Conservation (phyloP, 2,113 vertebrate species). For the Coturnix japonica region DNA sequence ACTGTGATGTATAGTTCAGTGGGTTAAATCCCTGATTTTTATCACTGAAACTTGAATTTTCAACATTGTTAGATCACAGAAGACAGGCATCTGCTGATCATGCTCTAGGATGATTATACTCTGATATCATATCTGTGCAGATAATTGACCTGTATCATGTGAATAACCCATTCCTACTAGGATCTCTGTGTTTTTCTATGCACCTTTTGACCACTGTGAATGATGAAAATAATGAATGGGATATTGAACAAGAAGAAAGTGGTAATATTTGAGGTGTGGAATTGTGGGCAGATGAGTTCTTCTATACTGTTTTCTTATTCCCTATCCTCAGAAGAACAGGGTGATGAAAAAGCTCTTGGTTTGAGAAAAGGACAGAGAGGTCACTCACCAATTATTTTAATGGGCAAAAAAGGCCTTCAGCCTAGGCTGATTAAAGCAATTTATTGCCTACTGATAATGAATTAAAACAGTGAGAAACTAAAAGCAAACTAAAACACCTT, state of each 20-base stretch:
- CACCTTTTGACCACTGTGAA: background rate
- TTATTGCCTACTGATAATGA: no score
- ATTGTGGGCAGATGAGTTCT: background rate
- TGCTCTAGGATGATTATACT: background rate
- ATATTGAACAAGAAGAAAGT: background rate
- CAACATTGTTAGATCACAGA: background rate
- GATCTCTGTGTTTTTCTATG: background rate
- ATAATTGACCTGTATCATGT: background rate
- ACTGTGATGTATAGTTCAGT: background rate
- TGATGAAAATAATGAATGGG: background rate
- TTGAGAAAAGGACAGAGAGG: background rate
- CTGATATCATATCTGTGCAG: background rate
- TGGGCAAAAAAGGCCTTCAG: no score
- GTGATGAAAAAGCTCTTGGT: background rate
- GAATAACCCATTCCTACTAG: background rate
- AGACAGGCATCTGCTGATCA: background rate
- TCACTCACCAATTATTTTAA: no score
- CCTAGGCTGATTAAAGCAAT: no score
- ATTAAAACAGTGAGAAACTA: background rate
- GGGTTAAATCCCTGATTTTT: background rate
- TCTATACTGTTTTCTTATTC: background rate
- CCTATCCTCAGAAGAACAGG: background rate
- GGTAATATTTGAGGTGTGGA: background rate
- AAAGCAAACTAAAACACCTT: no score
- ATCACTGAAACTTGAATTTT: background rate